phyloP scores from a whole-genome alignment of 2,888 invertebrate species.

The Steinernema scapterisci region DNA sequence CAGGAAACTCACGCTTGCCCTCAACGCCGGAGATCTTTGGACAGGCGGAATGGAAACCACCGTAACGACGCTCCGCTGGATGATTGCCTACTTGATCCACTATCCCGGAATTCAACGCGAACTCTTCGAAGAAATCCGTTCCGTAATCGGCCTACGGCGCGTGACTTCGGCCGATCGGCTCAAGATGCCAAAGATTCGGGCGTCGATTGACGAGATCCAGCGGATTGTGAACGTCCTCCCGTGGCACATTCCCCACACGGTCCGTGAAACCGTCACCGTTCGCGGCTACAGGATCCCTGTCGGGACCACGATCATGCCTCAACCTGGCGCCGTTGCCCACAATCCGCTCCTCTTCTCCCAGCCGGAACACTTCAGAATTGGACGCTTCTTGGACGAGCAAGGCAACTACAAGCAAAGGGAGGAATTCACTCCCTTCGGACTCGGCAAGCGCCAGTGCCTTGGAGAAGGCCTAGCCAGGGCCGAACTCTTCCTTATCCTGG shows the following conservation, averaged over 20 bases:
- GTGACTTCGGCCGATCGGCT: constrained; percentile 37
- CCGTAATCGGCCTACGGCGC: constrained; percentile 35
- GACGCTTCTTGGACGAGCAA: constrained; percentile 30
- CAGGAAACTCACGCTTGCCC: constrained; percentile 55
- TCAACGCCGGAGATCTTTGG: constrained; percentile 66
- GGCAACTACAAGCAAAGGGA: constrained; percentile 40
- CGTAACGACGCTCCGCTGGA: constrained; percentile 63
- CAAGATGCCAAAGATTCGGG: constrained; percentile 45
- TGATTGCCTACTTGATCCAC: constrained; percentile 57
- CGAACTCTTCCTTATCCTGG: constrained; percentile 57
- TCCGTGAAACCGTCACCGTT: constrained; percentile 41
- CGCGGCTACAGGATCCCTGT: constrained; percentile 44
- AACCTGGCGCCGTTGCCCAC: constrained; percentile 47
- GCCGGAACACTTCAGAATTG: constrained; percentile 23
- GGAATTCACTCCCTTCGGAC: constrained; percentile 48
- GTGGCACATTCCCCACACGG: constrained; percentile 62
- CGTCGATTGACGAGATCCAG: constrained; percentile 60
- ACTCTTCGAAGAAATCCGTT: constrained; percentile 41
- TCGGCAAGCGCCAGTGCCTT: constrained; percentile 47
- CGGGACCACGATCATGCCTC: constrained; percentile 55
- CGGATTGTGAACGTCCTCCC: constrained; percentile 64
- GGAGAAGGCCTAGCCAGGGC: constrained; percentile 56
- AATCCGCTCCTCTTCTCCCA: constrained; percentile 48
- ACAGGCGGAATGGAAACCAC: constrained; percentile 67
- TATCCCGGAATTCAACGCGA: constrained; percentile 56